Evolutionary conservation across 2,888 invertebrate genomes (phyloP), one percentile per base, ranked within the genome.

Genomic region (Metopia argyrocephala): DNA sequence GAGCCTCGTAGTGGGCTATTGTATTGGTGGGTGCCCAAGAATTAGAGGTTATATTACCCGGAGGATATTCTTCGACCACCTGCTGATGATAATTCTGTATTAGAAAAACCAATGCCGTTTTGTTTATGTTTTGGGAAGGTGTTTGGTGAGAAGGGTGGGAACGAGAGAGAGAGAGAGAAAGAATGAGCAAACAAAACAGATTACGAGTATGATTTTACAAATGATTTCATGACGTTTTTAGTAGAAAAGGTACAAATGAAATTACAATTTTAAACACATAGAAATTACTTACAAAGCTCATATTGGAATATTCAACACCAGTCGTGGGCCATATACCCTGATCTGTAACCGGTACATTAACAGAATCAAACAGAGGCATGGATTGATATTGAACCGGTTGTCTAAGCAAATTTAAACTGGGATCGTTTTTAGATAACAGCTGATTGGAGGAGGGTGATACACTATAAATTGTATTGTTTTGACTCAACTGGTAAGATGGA

Each of bases 351-450:
- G 84, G 69, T 23, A 84, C 82, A 59, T 86, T 87, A 54, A 85
- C 84, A 31, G 85, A 83, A 25, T 90, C 91, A 69, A 89, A 85
- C 15, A 88, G 85, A 2, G 86, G 76, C 56, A 89, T 84, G 7
- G 87, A 28, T 48, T 86, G 87, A 76, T 87, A 89, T 56, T 89
- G 86, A 21, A 86, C 85, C 1, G 87, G 83, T 50, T 88, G 87
- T 2, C 90, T 86, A 56, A 89, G 82, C 0, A 89, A 82, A 59
- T 87, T 88, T 27, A 91, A 65, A 61, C 87, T 88, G 5, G 90
- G 88, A 86, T 91, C 91, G 18, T 86, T 86, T 83, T 89, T 89
- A 57, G 86, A 86, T 23, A 90, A 83, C 45, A 89, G 85, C 68
- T 87, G 89, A 5, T 85, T 85, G n/a, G 87, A 82, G 0, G 85